phyloP scores from a whole-genome alignment of 2,797 vertebrate genomes.

The Margarornis squamiger region DNA sequence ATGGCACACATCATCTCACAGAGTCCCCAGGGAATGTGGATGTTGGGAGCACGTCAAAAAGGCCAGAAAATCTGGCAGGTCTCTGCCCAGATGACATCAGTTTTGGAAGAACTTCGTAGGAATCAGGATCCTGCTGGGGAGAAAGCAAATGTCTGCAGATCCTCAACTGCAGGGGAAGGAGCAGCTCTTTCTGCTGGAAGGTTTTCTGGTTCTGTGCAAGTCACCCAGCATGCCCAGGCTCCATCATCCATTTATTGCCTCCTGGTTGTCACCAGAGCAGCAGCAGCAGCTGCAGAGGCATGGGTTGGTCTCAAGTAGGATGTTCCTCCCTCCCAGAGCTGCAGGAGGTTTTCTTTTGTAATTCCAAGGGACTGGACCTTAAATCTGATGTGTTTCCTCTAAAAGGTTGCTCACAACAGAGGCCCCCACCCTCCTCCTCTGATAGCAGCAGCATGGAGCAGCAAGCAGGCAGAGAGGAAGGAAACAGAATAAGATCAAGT shows the following conservation, averaged over 20 bases:
- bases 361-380: background rate
- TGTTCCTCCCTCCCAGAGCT: background rate
- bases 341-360: background rate
- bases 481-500: constrained; percentile 22
- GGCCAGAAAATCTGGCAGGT: constrained; percentile 51
- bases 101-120: constrained; percentile 17
- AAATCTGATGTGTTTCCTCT: constrained; percentile 15
- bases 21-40: background rate
- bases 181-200: background rate
- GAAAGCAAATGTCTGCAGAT: constrained; percentile 8
- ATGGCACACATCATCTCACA: background rate
- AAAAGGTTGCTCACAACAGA: background rate
- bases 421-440: background rate
- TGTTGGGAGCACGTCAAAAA: background rate
- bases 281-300: background rate
- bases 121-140: background rate
- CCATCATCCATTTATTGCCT: background rate
- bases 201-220: background rate
- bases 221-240: background rate
- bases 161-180: background rate
- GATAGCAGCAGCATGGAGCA: background rate
- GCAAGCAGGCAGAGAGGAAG: background rate
- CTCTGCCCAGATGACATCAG: constrained; percentile 51
- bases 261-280: background rate
- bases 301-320: background rate